Evolutionary conservation across 2,888 invertebrate species (phyloP).

Genomic region (Plagodis pulveraria): DNA sequence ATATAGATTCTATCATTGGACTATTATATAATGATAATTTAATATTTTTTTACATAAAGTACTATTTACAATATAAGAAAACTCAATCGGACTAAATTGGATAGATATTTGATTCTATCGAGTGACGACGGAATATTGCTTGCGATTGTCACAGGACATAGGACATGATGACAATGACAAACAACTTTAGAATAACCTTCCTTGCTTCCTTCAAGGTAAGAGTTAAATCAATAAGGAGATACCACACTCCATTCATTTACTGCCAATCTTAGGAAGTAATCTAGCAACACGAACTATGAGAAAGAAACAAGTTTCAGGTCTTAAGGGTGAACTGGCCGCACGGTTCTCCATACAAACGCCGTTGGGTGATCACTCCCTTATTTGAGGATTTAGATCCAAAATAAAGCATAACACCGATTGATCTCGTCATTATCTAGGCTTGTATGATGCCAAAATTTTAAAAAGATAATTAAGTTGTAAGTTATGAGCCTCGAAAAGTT

Average conservation of each 20-base stretch:
- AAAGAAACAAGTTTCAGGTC: slow-evolving; percentile 51
- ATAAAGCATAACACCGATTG: no score
- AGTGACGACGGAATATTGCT: slow-evolving; percentile 32
- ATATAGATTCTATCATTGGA: slow-evolving; percentile 73
- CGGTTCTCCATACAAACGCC: no score
- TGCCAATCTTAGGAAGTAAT: slow-evolving; percentile 23
- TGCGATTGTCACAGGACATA: slow-evolving; percentile 26
- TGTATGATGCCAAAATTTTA: no score
- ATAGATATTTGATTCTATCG: slow-evolving; percentile 33
- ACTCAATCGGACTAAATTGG: slow-evolving; percentile 50
- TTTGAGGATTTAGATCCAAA: no score
- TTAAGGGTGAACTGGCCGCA: no score
- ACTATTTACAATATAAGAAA: slow-evolving; percentile 70
- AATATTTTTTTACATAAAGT: slow-evolving; percentile 61
- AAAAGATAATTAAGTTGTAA: no score
- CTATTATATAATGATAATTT: slow-evolving; percentile 72
- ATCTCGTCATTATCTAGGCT: no score
- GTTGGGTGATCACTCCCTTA: no score
- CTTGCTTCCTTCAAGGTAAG: slow-evolving; percentile 36
- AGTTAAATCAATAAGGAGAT: slow-evolving; percentile 27
- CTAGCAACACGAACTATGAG: slow-evolving; percentile 38
- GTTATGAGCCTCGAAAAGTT: no score
- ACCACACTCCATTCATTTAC: slow-evolving; percentile 15
- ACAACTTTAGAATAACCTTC: slow-evolving; percentile 29
- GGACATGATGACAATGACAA: slow-evolving; percentile 32